Percentiles rank a stretch among this genome's conserved stretches.
Conservation (phyloP, 2,888 invertebrate species). For the Panzeria rudis region DNA sequence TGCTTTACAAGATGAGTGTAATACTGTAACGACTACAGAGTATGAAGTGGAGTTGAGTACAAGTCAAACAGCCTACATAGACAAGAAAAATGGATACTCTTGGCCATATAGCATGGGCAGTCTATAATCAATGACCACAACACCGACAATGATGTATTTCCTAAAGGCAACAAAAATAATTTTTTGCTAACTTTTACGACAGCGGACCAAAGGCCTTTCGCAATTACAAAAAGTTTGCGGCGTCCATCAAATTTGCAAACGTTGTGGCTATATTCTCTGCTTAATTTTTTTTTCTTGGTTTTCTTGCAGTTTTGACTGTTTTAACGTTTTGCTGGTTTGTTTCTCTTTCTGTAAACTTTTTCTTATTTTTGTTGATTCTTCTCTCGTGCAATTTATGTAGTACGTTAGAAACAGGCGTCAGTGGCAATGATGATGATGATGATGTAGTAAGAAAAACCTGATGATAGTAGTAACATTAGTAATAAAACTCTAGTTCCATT, state of each 20-base stretch:
- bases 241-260: slow-evolving; percentile 36
- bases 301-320: background rate
- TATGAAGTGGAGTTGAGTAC: slow-evolving; percentile 24
- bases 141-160: slow-evolving; percentile 28
- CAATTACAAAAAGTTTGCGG: slow-evolving; percentile 49
- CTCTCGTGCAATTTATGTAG: slow-evolving; percentile 53
- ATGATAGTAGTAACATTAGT: slow-evolving; percentile 58
- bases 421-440: slow-evolving; percentile 8
- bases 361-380: background rate
- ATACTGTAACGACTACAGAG: slow-evolving; percentile 15
- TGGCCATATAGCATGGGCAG: slow-evolving; percentile 19
- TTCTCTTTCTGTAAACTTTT: slow-evolving; percentile 10
- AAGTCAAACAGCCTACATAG: slow-evolving; percentile 41
- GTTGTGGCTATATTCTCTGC: background rate
- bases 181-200: slow-evolving; percentile 11
- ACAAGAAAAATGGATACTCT: background rate
- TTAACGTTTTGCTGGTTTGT: slow-evolving; percentile 6
- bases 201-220: slow-evolving; percentile 38
- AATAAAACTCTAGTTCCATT: slow-evolving; percentile 47
- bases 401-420: slow-evolving; percentile 59
- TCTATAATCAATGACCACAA: slow-evolving; percentile 57
- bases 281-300: background rate
- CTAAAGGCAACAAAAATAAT: background rate
- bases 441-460: slow-evolving; percentile 13
- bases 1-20: slow-evolving; percentile 34